Evolutionary conservation across 2,888 invertebrate genomes (phyloP).

Genomic region (Chalcis sispes): DNA sequence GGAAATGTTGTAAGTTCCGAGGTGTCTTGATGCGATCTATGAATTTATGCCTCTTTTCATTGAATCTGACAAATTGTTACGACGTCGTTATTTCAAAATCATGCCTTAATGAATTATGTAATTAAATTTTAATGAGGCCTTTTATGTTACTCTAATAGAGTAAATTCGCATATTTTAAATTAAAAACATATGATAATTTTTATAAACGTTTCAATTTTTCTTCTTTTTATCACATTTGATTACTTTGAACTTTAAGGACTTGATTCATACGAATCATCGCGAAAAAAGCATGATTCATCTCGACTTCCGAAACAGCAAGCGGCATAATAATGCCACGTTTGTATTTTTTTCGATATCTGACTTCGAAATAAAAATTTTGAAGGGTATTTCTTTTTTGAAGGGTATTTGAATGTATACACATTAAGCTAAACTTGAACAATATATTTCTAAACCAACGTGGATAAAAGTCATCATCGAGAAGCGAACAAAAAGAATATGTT

Average conservation of each 20-base stretch:
- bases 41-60: not conserved
- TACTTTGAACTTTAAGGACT: not conserved
- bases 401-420: too few relatives aligned
- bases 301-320: slow-evolving; percentile 19
- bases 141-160: too few relatives aligned
- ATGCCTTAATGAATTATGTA: not conserved
- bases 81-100: not conserved
- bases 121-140: not conserved
- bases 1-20: slow-evolving; percentile 24
- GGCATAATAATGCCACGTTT: not conserved
- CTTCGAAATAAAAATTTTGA: too few relatives aligned
- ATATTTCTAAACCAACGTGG: too few relatives aligned
- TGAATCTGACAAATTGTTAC: not conserved
- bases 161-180: too few relatives aligned
- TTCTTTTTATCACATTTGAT: not conserved
- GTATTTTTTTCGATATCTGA: too few relatives aligned
- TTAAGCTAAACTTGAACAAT: too few relatives aligned
- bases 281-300: slow-evolving; percentile 18
- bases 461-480: too few relatives aligned
- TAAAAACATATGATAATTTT: too few relatives aligned
- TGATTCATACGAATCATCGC: slow-evolving; percentile 1
- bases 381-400: too few relatives aligned
- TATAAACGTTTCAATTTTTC: too few relatives aligned
- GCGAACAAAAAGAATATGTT: slow-evolving; percentile 24
- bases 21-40: not conserved